Conservation (phyloP, 2,888 invertebrate species). For the Onchidella celtica region DNA sequence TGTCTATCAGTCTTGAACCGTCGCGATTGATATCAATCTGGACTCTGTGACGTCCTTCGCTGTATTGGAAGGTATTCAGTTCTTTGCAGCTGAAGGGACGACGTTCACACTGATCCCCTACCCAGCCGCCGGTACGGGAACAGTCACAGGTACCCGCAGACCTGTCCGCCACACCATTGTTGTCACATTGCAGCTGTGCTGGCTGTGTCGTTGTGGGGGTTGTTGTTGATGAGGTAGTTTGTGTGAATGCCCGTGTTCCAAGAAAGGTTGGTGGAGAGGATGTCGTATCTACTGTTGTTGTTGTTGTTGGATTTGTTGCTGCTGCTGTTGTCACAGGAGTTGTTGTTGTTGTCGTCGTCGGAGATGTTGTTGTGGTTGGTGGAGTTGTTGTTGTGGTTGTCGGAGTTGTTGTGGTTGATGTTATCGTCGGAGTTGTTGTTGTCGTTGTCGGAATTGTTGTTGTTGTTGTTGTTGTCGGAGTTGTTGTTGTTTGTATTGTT, state of each 20-base stretch:
- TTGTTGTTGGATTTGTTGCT: too few relatives aligned
- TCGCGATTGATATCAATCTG: slow-evolving; percentile 1
- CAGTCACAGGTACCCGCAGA: not conserved
- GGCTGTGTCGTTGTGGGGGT: not conserved
- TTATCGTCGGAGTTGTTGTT: too few relatives aligned
- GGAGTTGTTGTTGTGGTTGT: too few relatives aligned
- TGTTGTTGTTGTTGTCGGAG: not conserved
- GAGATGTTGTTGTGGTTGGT: too few relatives aligned
- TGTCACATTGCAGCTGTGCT: too few relatives aligned
- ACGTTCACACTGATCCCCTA: slow-evolving; percentile 4
- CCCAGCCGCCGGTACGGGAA: slow-evolving; percentile 5
- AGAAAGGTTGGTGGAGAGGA: too few relatives aligned
- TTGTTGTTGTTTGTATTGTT: not conserved
- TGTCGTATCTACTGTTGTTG: not conserved
- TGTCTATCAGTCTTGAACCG: not conserved
- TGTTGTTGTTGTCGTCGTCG: too few relatives aligned
- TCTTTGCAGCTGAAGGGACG: slow-evolving; percentile 9
- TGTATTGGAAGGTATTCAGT: not conserved
- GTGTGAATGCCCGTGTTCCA: too few relatives aligned
- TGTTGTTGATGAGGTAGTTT: too few relatives aligned
- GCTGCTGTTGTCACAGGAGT: not conserved
- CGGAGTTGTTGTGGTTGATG: too few relatives aligned
- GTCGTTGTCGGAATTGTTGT: not conserved
- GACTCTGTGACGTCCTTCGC: not conserved
- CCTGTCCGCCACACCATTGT: not conserved